phyloP scores from a whole-genome alignment of 2,888 invertebrate species.

The Yponomeuta malinellus region DNA sequence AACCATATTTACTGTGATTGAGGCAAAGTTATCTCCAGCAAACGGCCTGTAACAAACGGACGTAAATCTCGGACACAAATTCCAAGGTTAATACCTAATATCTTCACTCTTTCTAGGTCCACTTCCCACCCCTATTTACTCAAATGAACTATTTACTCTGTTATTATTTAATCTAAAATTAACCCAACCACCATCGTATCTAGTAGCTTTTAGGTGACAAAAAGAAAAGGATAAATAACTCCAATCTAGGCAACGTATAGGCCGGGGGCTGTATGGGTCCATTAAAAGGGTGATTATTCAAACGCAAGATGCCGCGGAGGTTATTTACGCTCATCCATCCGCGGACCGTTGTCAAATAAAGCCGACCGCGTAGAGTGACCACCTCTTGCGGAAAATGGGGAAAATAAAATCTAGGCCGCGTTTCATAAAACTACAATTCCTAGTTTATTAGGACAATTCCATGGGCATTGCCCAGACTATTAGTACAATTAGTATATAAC shows the following conservation, averaged over 20 bases:
- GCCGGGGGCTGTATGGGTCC: background rate
- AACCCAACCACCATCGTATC: no score
- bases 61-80: no score
- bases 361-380: background rate
- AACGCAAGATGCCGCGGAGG: background rate
- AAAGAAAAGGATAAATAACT: background rate
- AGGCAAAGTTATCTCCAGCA: no score
- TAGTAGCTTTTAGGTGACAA: background rate
- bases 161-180: no score
- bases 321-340: constrained; percentile 1
- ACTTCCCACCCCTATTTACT: no score
- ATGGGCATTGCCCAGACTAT: no score
- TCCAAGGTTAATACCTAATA: no score
- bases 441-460: background rate
- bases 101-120: no score
- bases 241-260: background rate
- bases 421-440: background rate
- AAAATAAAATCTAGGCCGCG: background rate
- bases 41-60: no score
- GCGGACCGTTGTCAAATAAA: constrained; percentile 2
- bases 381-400: background rate
- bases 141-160: no score
- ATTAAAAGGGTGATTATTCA: constrained; percentile 2
- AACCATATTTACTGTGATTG: no score
- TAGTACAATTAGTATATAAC: no score